Evolutionary conservation across 2,888 invertebrate species (phyloP).

Genomic region (Drosophila kokeensis): DNA sequence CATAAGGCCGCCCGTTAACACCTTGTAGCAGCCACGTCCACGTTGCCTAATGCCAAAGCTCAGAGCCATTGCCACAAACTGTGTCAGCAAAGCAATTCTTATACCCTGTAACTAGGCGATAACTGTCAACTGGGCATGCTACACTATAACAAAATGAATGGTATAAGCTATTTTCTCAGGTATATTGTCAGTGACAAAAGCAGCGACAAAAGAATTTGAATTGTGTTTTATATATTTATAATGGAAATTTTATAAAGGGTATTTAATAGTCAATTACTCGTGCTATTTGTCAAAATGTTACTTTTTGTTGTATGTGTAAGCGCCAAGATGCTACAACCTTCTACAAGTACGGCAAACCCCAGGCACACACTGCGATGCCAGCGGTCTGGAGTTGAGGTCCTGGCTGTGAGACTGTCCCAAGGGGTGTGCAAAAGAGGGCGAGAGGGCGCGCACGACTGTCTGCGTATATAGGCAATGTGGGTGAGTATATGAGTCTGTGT

Average conservation of each 20-base stretch:
- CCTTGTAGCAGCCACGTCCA: constrained; percentile 80
- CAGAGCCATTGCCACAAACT: constrained; percentile 80
- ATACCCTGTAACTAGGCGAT: constrained; percentile 39
- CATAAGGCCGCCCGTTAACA: constrained; percentile 79
- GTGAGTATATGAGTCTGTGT: constrained; percentile 11
- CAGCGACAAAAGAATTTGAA: too few species aligned
- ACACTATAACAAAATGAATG: background rate
- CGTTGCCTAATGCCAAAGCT: constrained; percentile 80
- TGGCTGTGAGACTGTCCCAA: constrained; percentile 52
- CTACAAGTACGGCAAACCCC: constrained; percentile 54
- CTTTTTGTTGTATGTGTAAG: constrained; percentile 45
- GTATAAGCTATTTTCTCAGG: background rate
- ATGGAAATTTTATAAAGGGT: background rate
- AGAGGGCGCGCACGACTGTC: constrained; percentile 52
- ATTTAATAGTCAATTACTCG: constrained; percentile 14
- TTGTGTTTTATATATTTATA: background rate
- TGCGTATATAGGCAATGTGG: constrained; percentile 35
- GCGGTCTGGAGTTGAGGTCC: constrained; percentile 18
- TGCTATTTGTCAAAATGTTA: constrained; percentile 6
- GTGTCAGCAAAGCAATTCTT: constrained; percentile 79
- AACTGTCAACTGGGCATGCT: background rate
- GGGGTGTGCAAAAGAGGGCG: constrained; percentile 43
- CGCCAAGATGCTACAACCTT: constrained; percentile 59
- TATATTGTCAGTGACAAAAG: background rate
- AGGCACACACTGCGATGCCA: constrained; percentile 38